Conservation (phyloP, 2,888 invertebrate species). For the Pteria penguin region DNA sequence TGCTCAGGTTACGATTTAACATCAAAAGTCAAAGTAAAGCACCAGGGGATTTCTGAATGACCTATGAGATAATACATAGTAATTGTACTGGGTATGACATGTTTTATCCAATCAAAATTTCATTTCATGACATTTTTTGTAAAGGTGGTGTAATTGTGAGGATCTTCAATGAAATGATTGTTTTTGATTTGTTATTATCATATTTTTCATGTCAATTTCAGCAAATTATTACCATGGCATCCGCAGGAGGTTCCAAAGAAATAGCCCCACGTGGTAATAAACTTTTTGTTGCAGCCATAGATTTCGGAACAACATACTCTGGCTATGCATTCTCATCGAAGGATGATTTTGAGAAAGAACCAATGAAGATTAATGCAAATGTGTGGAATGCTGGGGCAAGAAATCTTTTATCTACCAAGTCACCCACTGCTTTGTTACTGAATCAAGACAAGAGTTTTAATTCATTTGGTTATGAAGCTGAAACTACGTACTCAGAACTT, state of each 20-base stretch:
- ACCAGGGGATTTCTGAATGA: too few relatives aligned
- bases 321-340: conserved; percentile 33
- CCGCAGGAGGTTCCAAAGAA: neutral
- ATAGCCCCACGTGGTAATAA: conserved; percentile 2
- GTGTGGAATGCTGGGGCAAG: conserved; percentile 31
- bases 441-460: conserved; percentile 9
- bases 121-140: too few relatives aligned
- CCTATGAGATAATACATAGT: too few relatives aligned
- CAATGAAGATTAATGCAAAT: conserved; percentile 25
- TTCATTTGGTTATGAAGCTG: conserved; percentile 29
- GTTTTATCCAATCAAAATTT: too few relatives aligned
- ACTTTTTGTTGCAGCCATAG: conserved; percentile 34
- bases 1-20: too few relatives aligned
- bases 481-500: conserved; percentile 17
- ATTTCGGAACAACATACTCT: conserved; percentile 38
- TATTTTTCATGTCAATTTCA: too few relatives aligned
- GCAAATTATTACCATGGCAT: conserved; percentile 2
- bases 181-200: too few relatives aligned
- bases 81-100: too few relatives aligned
- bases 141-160: too few relatives aligned
- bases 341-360: conserved; percentile 27
- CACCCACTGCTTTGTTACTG: conserved; percentile 20
- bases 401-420: conserved; percentile 19
- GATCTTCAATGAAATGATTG: too few relatives aligned
- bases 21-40: too few relatives aligned